Base-by-base conservation (phyloP, 2,888 invertebrate genomes). In the Acleris literana region DNA sequence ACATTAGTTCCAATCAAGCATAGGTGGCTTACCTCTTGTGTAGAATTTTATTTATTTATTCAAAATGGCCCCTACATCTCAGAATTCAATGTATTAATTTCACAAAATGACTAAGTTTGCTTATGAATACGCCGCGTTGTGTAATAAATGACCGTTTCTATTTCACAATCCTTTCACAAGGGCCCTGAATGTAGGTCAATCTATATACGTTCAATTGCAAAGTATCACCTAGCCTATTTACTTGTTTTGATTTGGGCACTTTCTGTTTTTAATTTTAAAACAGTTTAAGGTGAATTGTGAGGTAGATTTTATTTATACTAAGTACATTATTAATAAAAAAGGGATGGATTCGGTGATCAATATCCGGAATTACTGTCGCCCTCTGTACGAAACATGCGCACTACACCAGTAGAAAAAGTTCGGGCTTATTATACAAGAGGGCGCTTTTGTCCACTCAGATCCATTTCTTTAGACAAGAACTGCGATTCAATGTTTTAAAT, bases 131-230 rank as follows among this genome's bases (percentile, higher is more conserved):
- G 83, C 77, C 81, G 81, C 80, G 88, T 92, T 91, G 92, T 88
- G 91, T 91, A 90, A 92, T 89, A 90, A 90, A 90, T 93, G 90
- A 90, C 91, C 90, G 93, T 92, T 92, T 92, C 89, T 88, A 89
- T 93, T 93, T 89, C 93, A 92, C 92, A 93, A 93, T 93, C 92
- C 92, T 93, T 93, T 93, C 93, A 92, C 93, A 92, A 92, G 92
- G 91, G 92, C 92, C 89, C 78, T 73, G 79, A 92, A 93, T 90
- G 88, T 93, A 92, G 93, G 93, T 93, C 93, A 93, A 87, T 90
- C 87, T 89, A 86, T 87, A 86, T 80, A 82, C 87, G 84, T 82
- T 83, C 81, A 82, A 83, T 85, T 87, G 80, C 83, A 81, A 80
- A 78, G 81, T 74, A 75, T 75, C 73, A 72, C 73, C 74, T 69